phyloP scores from a whole-genome alignment of 1,140 invertebrate genomes.

The Gryllus bimaculatus region DNA sequence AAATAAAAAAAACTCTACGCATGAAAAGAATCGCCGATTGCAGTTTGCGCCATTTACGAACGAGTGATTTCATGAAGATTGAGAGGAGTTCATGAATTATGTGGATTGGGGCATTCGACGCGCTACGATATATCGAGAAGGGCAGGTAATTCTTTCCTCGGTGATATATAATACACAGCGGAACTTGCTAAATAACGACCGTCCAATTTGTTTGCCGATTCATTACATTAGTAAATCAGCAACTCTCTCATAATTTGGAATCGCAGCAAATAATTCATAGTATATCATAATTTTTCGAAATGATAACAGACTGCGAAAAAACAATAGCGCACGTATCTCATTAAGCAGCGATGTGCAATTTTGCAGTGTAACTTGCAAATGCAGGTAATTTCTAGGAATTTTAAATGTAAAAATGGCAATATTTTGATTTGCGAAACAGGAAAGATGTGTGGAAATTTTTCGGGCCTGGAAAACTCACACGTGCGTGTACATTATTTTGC shows the following conservation, averaged over 20 bases:
- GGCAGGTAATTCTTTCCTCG: neutral
- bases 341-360: neutral
- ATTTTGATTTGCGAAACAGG: neutral
- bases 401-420: neutral
- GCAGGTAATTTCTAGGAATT: neutral
- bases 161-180: neutral
- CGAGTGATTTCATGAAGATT: no score
- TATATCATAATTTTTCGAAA: neutral
- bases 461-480: no score
- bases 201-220: neutral
- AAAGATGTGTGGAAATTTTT: neutral
- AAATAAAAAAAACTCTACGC: no score
- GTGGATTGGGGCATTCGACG: no score
- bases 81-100: no score
- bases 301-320: neutral
- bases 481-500: no score
- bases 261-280: neutral
- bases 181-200: neutral
- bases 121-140: no score
- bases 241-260: neutral
- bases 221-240: conserved; percentile 5
- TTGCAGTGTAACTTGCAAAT: neutral
- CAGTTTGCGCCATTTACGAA: no score
- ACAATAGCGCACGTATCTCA: neutral
- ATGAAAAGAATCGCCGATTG: no score